These are phyloP conservation scores for Carollia perspicillata DNA, from an alignment of 2,113 vertebrate species.

Conservation along the genomic window DNA sequence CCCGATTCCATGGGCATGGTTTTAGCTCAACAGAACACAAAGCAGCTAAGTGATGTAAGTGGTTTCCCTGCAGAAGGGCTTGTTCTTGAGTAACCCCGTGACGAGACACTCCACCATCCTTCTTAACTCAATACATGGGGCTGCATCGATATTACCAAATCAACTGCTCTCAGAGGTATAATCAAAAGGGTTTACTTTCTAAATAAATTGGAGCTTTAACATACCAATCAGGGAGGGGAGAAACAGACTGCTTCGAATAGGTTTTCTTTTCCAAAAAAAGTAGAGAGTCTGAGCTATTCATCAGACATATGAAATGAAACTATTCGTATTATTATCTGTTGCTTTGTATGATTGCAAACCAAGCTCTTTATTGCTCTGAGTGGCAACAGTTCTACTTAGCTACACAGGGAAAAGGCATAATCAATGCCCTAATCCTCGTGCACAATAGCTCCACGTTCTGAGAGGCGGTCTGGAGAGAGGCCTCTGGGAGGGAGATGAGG, in stretches of 20 bases:
- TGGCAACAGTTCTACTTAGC: neutral
- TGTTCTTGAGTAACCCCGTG: neutral
- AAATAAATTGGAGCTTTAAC: constrained; percentile 9
- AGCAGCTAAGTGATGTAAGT: constrained; percentile 85
- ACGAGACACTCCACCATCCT: neutral
- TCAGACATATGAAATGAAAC: neutral
- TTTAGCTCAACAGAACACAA: constrained; percentile 84
- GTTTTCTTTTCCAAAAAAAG: neutral
- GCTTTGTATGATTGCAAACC: neutral
- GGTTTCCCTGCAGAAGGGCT: neutral
- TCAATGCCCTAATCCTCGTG: neutral
- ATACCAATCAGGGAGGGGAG: neutral
- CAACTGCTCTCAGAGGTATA: neutral
- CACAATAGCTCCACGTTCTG: neutral
- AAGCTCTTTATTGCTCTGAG: neutral
- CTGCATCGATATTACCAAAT: neutral
- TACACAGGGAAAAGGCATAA: too few relatives aligned
- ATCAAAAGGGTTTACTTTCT: neutral
- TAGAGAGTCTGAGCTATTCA: neutral
- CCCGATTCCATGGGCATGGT: constrained; percentile 83
- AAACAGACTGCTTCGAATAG: neutral
- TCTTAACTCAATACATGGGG: neutral
- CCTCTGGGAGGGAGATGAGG: neutral
- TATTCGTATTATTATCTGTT: neutral
- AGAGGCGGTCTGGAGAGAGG: neutral